Evolutionary conservation across 1,140 invertebrate genomes (phyloP).

Genomic region (Zaprionus capensis): DNA sequence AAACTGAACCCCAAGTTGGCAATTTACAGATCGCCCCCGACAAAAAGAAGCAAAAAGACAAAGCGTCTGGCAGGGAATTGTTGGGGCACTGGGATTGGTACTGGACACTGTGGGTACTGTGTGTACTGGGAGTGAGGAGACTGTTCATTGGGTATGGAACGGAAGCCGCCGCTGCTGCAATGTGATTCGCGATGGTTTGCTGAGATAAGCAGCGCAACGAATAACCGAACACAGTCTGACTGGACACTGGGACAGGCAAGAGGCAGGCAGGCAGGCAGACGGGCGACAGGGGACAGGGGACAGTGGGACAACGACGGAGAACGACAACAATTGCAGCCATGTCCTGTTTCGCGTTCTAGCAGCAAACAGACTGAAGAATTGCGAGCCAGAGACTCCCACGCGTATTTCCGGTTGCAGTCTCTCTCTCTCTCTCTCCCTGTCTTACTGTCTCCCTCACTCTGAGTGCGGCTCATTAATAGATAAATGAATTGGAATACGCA

Average conservation of each 20-base stretch:
- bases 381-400: conserved; percentile 58
- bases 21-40: conserved; percentile 66
- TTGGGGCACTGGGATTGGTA: background rate
- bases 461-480: conserved; percentile 60
- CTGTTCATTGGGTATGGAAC: conserved; percentile 39
- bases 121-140: background rate
- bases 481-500: conserved; percentile 67
- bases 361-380: conserved; percentile 1
- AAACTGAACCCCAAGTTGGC: conserved; percentile 24
- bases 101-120: background rate
- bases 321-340: conserved; percentile 31
- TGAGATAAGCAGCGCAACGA: conserved; percentile 47
- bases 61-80: conserved; percentile 6
- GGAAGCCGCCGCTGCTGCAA: conserved; percentile 58
- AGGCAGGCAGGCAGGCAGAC: background rate
- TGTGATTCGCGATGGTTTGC: conserved; percentile 49
- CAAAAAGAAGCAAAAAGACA: conserved; percentile 10
- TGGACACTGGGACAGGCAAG: background rate
- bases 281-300: background rate
- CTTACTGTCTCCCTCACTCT: background rate
- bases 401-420: conserved; percentile 54
- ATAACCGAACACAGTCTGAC: conserved; percentile 1
- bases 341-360: conserved; percentile 27
- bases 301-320: conserved; percentile 1
- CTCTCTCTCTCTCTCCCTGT: background rate